Evolutionary conservation across 2,797 vertebrate species (phyloP).

Genomic region (Neostethus bicornis): DNA sequence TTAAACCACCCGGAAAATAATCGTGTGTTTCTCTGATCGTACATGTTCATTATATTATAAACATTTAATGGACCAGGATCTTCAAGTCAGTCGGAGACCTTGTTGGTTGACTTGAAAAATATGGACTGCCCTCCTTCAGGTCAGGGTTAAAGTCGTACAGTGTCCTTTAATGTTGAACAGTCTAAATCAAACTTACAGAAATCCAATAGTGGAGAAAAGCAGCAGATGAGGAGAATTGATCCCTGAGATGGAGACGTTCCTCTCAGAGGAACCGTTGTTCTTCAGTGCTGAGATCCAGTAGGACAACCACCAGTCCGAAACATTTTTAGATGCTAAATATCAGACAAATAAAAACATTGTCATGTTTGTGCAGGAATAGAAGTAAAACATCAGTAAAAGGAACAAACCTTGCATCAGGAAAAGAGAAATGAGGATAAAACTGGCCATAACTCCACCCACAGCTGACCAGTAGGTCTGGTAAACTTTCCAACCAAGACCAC

Average conservation of each 20-base stretch:
- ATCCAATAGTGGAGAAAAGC: slow-evolving; percentile 76
- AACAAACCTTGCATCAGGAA: slow-evolving; percentile 93
- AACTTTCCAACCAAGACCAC: slow-evolving; percentile 87
- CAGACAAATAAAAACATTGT: background rate
- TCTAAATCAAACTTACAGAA: slow-evolving; percentile 87
- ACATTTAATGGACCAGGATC: too few species aligned
- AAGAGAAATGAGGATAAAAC: slow-evolving; percentile 83
- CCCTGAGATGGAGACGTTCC: slow-evolving; percentile 26
- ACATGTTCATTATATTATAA: too few species aligned
- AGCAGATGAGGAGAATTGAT: slow-evolving; percentile 73
- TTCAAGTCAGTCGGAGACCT: too few species aligned
- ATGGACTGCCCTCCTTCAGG: too few species aligned
- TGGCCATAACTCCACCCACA: slow-evolving; percentile 80
- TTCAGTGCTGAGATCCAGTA: slow-evolving; percentile 90
- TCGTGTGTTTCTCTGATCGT: too few species aligned
- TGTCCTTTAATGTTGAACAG: too few species aligned
- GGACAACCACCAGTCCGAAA: slow-evolving; percentile 96
- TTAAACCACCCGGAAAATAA: too few species aligned
- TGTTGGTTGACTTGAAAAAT: too few species aligned
- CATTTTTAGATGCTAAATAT: slow-evolving; percentile 85
- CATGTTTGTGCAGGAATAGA: rapidly evolving
- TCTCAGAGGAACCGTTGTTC: slow-evolving; percentile 59
- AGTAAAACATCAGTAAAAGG: background rate
- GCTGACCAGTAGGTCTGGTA: slow-evolving; percentile 90
- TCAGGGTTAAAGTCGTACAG: too few species aligned